Percentiles rank a stretch among this genome's conserved stretches.
Conservation (phyloP, 2,113 vertebrate genomes). For the Suncus etruscus region DNA sequence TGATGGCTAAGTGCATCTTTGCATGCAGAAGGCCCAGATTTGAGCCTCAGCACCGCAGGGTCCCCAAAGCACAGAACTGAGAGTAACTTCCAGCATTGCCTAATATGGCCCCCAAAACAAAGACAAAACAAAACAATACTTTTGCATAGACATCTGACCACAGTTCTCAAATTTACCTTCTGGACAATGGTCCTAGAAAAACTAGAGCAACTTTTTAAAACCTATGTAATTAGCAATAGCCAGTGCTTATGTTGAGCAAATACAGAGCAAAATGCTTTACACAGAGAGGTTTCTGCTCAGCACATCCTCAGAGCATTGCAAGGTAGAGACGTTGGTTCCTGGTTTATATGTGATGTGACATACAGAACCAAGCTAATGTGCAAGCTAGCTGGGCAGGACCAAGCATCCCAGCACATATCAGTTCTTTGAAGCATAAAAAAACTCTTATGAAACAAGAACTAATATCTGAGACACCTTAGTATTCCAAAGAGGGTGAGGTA, state of each 20-base stretch:
- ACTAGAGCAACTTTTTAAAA: background rate
- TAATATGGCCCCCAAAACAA: too few relatives aligned
- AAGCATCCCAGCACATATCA: background rate
- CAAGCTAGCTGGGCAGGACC: background rate
- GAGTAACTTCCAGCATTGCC: too few relatives aligned
- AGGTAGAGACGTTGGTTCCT: background rate
- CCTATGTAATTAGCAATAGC: background rate
- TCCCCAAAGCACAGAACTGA: too few relatives aligned
- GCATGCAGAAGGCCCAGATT: too few relatives aligned
- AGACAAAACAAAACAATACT: too few relatives aligned
- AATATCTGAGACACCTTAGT: background rate
- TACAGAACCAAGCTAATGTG: background rate
- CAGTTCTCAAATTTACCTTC: background rate
- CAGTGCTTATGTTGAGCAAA: background rate
- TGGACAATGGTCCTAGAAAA: slow-evolving; percentile 3
- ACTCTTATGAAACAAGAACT: slow-evolving; percentile 12
- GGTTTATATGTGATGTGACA: background rate
- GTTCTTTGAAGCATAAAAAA: background rate
- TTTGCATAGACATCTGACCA: background rate
- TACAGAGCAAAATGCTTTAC: background rate
- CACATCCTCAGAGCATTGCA: rapidly evolving
- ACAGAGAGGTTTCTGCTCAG: too few relatives aligned
- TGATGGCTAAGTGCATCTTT: too few relatives aligned
- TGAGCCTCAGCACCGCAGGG: too few relatives aligned
- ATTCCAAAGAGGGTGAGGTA: slow-evolving; percentile 12